These are phyloP conservation scores for Aphrophora alni DNA, from an alignment of 2,888 invertebrate genomes.

Conservation along the genomic window DNA sequence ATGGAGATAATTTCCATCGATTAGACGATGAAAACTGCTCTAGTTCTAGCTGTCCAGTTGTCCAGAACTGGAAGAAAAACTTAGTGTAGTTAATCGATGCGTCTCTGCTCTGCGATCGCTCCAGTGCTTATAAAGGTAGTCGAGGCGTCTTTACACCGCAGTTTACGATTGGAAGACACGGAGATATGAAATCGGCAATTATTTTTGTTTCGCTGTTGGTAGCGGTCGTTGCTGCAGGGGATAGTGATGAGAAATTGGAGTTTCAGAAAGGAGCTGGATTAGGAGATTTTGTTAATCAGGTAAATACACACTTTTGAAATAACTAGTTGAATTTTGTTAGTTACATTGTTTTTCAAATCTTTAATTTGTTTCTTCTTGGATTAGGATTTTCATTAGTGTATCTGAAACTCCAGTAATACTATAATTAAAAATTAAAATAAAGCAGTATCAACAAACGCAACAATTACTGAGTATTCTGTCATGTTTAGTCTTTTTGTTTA, in stretches of 20 bases:
- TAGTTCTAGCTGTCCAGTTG: slow-evolving; percentile 2
- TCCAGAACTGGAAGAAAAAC: slow-evolving; percentile 2
- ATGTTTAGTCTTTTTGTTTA: no score
- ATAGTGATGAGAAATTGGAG: background rate
- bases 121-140: background rate
- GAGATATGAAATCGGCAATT: background rate
- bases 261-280: background rate
- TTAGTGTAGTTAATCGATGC: background rate
- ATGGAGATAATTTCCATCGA: background rate
- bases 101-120: background rate
- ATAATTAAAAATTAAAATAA: no score
- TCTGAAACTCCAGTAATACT: no score
- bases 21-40: slow-evolving; percentile 1
- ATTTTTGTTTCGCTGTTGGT: background rate
- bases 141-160: background rate
- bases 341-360: no score
- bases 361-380: no score
- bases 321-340: no score
- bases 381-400: no score
- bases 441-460: no score
- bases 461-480: no score
- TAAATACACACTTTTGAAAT: no score
- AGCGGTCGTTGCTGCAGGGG: background rate
- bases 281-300: background rate
- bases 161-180: background rate